These are phyloP conservation scores for Acanthopleura granulata DNA, from an alignment of 2,888 invertebrate species.

Conservation along the genomic window DNA sequence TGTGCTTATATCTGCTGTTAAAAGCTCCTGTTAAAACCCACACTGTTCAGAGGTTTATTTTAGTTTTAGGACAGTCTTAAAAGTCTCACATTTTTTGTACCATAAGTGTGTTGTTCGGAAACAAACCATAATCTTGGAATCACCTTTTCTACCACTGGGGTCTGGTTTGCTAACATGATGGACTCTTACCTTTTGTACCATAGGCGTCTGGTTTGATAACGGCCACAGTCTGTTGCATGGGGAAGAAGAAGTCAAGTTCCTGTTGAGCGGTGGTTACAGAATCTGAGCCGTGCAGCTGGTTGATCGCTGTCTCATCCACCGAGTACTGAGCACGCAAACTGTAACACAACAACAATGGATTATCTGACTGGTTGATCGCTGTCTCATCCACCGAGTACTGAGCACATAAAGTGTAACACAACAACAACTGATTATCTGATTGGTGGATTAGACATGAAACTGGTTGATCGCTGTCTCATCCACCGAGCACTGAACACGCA, in stretches of 20 bases:
- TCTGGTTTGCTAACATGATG: too few species aligned
- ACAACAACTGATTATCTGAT: too few species aligned
- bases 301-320: slow-evolving; percentile 55
- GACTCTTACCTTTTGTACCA: slow-evolving; percentile 63
- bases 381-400: slow-evolving; percentile 59
- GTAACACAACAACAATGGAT: not conserved
- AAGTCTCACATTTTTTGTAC: too few species aligned
- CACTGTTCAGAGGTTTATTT: too few species aligned
- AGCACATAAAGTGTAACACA: slow-evolving; percentile 59
- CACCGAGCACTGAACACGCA: slow-evolving; percentile 64
- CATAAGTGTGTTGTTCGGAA: too few species aligned
- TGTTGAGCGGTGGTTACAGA: slow-evolving; percentile 53
- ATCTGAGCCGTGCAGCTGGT: slow-evolving; percentile 67
- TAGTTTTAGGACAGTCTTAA: too few species aligned
- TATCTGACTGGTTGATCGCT: slow-evolving; percentile 50
- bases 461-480: slow-evolving; percentile 60
- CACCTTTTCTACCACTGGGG: too few species aligned
- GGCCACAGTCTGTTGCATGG: slow-evolving; percentile 68
- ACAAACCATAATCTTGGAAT: too few species aligned
- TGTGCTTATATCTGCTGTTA: too few species aligned
- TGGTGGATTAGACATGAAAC: slow-evolving; percentile 68
- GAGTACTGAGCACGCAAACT: slow-evolving; percentile 67
- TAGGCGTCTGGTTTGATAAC: slow-evolving; percentile 68
- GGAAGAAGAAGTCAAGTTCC: slow-evolving; percentile 68
- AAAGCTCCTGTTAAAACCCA: too few species aligned